A percentile compares a stretch with the other conserved stretches of the same genome.
These are phyloP conservation scores for Strigamia maritima DNA, from an alignment of 2,888 invertebrate species.

Conservation along the genomic window DNA sequence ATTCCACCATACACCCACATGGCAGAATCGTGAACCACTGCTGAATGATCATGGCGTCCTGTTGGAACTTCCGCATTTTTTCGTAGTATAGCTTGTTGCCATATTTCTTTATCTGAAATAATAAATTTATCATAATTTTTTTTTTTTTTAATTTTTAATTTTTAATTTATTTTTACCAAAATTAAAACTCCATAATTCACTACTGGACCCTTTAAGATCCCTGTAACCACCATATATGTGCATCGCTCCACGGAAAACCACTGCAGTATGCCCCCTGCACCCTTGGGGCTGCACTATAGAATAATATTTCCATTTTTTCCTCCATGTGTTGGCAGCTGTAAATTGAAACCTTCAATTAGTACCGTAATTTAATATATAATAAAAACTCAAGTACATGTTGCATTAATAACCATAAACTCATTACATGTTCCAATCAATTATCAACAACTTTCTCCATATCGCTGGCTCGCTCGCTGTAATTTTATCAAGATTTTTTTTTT, in stretches of 20 bases:
- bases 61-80: slow-evolving; percentile 59
- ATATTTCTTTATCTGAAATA: slow-evolving; percentile 69
- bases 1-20: slow-evolving; percentile 88
- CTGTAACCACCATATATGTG: slow-evolving; percentile 83
- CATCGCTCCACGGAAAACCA: slow-evolving; percentile 73
- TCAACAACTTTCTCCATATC: background rate
- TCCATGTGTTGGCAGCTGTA: slow-evolving; percentile 58
- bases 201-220: slow-evolving; percentile 76
- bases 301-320: slow-evolving; percentile 60
- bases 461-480: too few relatives aligned
- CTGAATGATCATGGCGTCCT: slow-evolving; percentile 79
- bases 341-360: slow-evolving; percentile 19
- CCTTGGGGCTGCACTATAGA: slow-evolving; percentile 62
- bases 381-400: background rate
- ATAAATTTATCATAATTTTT: background rate
- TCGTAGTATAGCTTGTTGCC: slow-evolving; percentile 62
- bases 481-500: too few relatives aligned
- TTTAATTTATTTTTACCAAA: slow-evolving; percentile 62
- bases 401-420: background rate
- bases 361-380: background rate
- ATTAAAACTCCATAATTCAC: slow-evolving; percentile 82
- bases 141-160: background rate
- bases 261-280: slow-evolving; percentile 76
- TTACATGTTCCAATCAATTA: background rate
- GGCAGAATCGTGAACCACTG: slow-evolving; percentile 69